A percentile compares a stretch with the other conserved stretches of the same genome.
phyloP scores from a whole-genome alignment of 2,888 invertebrate species.

The Rapana venosa region DNA sequence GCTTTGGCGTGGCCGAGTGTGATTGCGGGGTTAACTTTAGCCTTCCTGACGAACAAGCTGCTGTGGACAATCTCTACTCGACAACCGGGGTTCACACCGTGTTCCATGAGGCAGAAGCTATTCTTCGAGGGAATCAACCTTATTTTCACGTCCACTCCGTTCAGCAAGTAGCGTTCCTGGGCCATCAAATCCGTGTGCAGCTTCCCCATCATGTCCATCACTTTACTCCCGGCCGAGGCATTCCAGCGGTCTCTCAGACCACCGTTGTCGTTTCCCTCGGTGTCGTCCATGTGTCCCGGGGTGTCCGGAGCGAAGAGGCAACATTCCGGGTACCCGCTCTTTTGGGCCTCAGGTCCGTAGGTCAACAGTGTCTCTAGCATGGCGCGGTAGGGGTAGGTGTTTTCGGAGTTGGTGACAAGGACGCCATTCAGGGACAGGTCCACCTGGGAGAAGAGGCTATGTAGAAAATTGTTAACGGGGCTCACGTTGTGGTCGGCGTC shows the following conservation, averaged over 20 bases:
- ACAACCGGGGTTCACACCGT: neutral
- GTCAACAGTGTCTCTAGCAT: neutral
- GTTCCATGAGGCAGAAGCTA: conserved; percentile 5
- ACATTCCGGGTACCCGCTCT: neutral
- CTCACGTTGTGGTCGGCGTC: neutral
- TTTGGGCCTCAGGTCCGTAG: neutral
- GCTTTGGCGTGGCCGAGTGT: conserved; percentile 19
- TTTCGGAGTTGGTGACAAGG: neutral
- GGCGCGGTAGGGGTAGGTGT: neutral
- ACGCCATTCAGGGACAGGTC: neutral
- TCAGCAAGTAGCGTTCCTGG: conserved; percentile 38
- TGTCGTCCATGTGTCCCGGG: neutral
- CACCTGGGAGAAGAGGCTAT: neutral
- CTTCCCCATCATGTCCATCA: conserved; percentile 38
- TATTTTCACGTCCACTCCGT: conserved; percentile 44
- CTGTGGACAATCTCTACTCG: neutral
- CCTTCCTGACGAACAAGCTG: no score
- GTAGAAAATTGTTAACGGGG: neutral
- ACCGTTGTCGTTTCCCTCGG: neutral
- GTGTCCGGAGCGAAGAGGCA: neutral
- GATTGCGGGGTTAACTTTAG: no score
- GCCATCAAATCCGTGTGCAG: conserved; percentile 38
- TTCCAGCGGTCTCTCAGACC: neutral
- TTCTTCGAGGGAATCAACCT: conserved; percentile 21
- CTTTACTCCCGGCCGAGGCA: conserved; percentile 9